Base-by-base conservation (phyloP, 2,113 vertebrate genomes). In the Girardinichthys multiradiatus region DNA sequence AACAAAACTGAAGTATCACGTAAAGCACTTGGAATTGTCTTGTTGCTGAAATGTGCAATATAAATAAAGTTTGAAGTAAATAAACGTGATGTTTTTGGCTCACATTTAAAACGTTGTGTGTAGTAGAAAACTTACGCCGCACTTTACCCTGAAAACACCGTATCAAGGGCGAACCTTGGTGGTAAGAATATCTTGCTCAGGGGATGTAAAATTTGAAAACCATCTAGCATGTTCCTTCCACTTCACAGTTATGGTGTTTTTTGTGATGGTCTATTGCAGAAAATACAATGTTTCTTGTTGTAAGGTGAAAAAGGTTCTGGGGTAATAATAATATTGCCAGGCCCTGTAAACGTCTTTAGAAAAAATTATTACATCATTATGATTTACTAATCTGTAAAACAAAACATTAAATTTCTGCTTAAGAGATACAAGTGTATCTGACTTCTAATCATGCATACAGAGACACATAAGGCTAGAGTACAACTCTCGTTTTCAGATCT, bases 401-500 rank as follows among this genome's bases (percentile, higher is more conserved):
- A 24, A 51, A 51, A 24, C 19, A 51, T 24, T 51, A 9, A 66
- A 83, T 70, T 51, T 4, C n/a, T 58, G 64, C 24, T 42, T 19
- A 33, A 72, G 26, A 39, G 31, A 33, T 61, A 37, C 27, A 39
- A 4, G 35, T 67, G 33, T 59, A 73, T 51, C 5, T 12, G 27
- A 65, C 45, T 24, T 45, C 29, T 65, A 6, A 33, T 17, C 0
- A 24, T 31, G 61, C 54, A 42, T n/a, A 31, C 7, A 73, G 54
- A 29, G 68, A 68, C 63, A 48, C 68, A 57, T 68, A 62, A 73
- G 80, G 33, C 54, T 60, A 75, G 70, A 45, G 26, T 51, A 21
- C 71, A 58, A 65, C 64, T 76, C 51, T 81, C 59, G 70, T 77
- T 64, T 67, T 66, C 57, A 78, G 63, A 79, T 37, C 76, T 59